Percentiles rank a stretch among this genome's conserved stretches.
Evolutionary conservation across 2,888 invertebrate genomes (phyloP).

Genomic region (Punctoribates punctum): DNA sequence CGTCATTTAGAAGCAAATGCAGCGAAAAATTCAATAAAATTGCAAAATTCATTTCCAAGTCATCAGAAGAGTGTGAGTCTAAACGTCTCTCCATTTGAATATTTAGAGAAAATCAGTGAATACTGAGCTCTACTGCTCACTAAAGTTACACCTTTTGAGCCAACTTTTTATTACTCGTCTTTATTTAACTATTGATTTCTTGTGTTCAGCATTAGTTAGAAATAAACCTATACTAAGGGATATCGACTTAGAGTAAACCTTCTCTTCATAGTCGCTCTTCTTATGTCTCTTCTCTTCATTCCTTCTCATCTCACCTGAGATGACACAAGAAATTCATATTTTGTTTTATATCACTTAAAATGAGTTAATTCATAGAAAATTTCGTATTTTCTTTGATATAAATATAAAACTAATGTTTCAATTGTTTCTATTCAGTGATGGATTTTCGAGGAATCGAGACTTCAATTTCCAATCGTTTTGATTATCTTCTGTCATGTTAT

Average conservation of each 20-base stretch:
- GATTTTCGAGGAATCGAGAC: neutral
- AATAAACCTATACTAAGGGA: constrained; percentile 13
- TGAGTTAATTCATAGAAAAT: neutral
- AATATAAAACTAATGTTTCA: neutral
- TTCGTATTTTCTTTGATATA: neutral
- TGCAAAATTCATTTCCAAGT: neutral
- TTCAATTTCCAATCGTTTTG: neutral
- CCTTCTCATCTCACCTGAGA: constrained; percentile 10
- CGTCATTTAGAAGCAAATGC: neutral
- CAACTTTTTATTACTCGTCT: neutral
- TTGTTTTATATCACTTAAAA: neutral
- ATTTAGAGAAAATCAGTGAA: neutral
- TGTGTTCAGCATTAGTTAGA: neutral
- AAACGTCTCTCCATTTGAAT: neutral
- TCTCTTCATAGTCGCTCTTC: neutral
- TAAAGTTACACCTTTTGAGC: neutral
- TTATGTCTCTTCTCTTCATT: neutral
- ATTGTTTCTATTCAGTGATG: neutral
- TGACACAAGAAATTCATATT: neutral
- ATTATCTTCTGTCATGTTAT: constrained; percentile 11
- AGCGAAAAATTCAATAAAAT: neutral
- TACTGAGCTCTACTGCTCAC: neutral
- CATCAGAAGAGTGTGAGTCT: neutral
- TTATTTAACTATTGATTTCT: constrained; percentile 29
- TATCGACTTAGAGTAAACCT: constrained; percentile 16